Evolutionary conservation across 2,113 vertebrate genomes (phyloP), one percentile per base, ranked within the genome.

Genomic region (Lipophrys pholis): DNA sequence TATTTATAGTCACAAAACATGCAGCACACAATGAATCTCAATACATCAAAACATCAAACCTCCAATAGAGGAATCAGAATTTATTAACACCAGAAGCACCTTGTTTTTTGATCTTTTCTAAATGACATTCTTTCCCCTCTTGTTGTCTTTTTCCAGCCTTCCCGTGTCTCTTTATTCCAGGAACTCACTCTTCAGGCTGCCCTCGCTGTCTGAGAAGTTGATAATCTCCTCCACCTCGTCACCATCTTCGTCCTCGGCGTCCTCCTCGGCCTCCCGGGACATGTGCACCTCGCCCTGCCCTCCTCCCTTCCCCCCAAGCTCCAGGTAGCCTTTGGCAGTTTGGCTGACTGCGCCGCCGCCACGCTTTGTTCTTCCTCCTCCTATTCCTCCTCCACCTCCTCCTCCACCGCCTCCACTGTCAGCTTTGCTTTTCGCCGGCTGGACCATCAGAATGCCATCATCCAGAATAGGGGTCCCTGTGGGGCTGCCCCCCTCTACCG

Each of bases 131-230:
- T 30, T 30, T 30, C 4, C 21, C 21, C 21, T 30, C 21, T 30
- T 30, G 21, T 30, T 30, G 21, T 30, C 21, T 30, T 4, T 30
- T 30, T 4, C 21, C 21, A 30, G 21, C 21, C 21, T 2, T 1
- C 11, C 6, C 14, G 11, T 14, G 39, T 49, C 5, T 59, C 41
- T 76, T 40, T 81, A 84, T 12, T 91, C 78, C 52, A 91, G 73
- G 53, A 83, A 85, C 54, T 89, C 89, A 9, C 91, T 73, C 71
- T 21, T 84, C 68, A 90, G 71, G 49, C 90, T 92, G 2, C 69
- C 83, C 17, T 86, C 84, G 1, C 85, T 91, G 67, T 81, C 82
- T 6, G 78, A 84, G 50, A 90, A 69, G 67, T 82, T 83, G n/a
- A 91, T 81, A 54, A 91, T 64, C 48, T 91, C 87, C 61, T 87